phyloP scores from a whole-genome alignment of 2,888 invertebrate species.

The Melitaea athalia region DNA sequence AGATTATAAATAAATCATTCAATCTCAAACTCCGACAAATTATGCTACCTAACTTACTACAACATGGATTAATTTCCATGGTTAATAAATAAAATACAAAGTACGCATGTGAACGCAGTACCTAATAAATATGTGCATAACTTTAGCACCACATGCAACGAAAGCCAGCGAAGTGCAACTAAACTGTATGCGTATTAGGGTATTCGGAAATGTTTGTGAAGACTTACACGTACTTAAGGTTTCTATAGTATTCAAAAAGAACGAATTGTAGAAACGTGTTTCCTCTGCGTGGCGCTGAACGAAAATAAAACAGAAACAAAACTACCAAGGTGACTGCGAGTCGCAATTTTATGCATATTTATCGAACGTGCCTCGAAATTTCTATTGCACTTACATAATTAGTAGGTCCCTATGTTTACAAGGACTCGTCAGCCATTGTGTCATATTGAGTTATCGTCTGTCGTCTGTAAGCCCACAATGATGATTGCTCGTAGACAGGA shows the following conservation, averaged over 20 bases:
- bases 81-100: conserved; percentile 24
- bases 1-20: neutral
- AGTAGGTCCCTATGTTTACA: conserved; percentile 39
- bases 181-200: neutral
- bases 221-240: neutral
- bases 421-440: conserved; percentile 33
- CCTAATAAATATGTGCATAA: conserved; percentile 50
- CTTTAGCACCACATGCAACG: neutral
- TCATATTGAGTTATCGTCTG: conserved; percentile 40
- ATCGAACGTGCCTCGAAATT: conserved; percentile 58
- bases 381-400: conserved; percentile 54
- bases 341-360: conserved; percentile 54
- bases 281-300: neutral
- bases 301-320: conserved; percentile 37
- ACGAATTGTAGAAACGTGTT: neutral
- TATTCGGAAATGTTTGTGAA: neutral
- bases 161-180: neutral
- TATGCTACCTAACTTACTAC: conserved; percentile 23
- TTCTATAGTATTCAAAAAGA: neutral
- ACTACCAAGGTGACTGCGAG: conserved; percentile 70
- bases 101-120: conserved; percentile 50
- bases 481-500: conserved; percentile 20
- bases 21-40: neutral
- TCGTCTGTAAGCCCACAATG: conserved; percentile 29
- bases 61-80: conserved; percentile 19